Conservation (phyloP, 2,888 invertebrate species). For the Steinernema carpocapsae region DNA sequence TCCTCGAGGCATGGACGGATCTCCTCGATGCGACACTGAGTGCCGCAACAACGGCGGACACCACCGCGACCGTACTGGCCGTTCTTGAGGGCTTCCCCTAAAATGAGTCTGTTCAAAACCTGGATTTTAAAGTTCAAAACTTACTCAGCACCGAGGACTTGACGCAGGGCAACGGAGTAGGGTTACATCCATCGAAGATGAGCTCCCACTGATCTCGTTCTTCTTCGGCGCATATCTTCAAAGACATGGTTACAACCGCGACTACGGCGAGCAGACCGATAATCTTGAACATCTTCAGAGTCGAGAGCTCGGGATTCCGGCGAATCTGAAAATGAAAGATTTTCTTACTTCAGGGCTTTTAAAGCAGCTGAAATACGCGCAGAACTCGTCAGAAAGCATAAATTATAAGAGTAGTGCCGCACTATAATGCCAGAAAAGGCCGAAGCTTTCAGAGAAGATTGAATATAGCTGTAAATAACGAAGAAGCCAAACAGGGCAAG, state of each 20-base stretch:
- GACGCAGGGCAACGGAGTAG: constrained; percentile 10
- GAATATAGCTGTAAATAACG: too few species aligned
- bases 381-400: too few species aligned
- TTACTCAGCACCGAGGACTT: background rate
- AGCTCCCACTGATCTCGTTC: constrained; percentile 3
- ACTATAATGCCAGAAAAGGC: too few species aligned
- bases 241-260: background rate
- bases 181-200: constrained; percentile 25
- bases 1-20: constrained; percentile 8
- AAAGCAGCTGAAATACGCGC: too few species aligned
- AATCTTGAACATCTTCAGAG: background rate
- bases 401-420: too few species aligned
- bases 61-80: constrained; percentile 9
- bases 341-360: too few species aligned
- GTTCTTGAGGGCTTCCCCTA: background rate
- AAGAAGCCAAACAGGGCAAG: too few species aligned
- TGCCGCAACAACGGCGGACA: constrained; percentile 22
- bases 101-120: background rate
- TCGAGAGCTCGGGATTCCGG: too few species aligned
- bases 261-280: background rate
- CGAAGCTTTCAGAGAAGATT: too few species aligned
- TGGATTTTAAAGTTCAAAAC: background rate
- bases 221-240: background rate
- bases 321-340: background rate
- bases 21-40: constrained; percentile 11